Evolutionary conservation across 2,888 invertebrate genomes (phyloP), one percentile per base, ranked within the genome.

Genomic region (Agriopis aurantiaria): DNA sequence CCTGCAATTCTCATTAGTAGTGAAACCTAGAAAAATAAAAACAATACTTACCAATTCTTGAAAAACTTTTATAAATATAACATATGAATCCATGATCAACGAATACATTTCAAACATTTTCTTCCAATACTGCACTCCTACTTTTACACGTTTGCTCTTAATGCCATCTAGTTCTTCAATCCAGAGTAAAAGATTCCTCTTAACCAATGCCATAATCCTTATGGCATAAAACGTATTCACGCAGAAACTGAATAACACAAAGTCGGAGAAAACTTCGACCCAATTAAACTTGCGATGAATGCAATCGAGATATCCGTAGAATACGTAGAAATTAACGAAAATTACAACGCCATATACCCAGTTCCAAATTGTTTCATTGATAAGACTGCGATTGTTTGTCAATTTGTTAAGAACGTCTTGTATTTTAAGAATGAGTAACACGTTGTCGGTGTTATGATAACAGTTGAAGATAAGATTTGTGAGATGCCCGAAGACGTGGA

Each of bases 71-170:
- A 17, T 46, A 14, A 49, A 67, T 48, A 67, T 49, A 14, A 17
- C 8, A 40, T 71, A 67, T 0, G 70, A 59, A 5, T 71, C 63
- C 55, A 71, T 33, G 4, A 71, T 71, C 11, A 49, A 59, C 0
- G 14, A 23, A n/a, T 63, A 71, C 0, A 63, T 52, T 45, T 71
- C 45, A 41, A 71, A 66, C 59, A 67, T 71, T 17, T 60, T 63
- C 43, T 63, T 59, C 70, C 70, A 71, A 55, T 55, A 67, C 8
- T 55, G 10, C 3, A 33, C 4, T 17, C 33, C 14, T 14, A 45
- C 14, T 46, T 43, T 46, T 0, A 41, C 46, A 8, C 55, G 9
- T 7, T 52, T 66, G 3, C 48, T 52, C 41, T 58, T 71, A 0
- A 14, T 8, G 10, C 8, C n/a, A 56, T 71, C 45, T 1, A 67